These are phyloP conservation scores for Sarcoramphus papa DNA, from an alignment of 2,797 vertebrate species.

Conservation along the genomic window DNA sequence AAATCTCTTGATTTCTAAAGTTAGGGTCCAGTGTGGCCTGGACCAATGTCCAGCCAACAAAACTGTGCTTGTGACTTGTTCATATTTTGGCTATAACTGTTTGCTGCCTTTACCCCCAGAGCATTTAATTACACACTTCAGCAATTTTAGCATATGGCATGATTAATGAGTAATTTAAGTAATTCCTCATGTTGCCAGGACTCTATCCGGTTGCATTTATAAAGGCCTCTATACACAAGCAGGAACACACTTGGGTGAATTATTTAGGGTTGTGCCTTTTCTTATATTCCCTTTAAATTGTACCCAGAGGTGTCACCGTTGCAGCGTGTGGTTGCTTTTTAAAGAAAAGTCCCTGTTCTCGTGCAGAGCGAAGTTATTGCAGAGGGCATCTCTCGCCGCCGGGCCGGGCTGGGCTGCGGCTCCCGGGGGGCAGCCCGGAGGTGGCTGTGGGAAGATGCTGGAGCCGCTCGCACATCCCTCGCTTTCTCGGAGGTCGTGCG, in stretches of 20 bases:
- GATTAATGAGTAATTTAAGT: neutral
- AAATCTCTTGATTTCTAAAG: neutral
- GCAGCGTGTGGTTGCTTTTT: neutral
- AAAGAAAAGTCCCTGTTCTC: neutral
- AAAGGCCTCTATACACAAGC: neutral
- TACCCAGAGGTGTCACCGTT: neutral
- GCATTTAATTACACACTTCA: neutral
- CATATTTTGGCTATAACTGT: neutral
- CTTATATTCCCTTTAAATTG: neutral
- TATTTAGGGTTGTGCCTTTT: neutral
- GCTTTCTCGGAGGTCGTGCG: neutral
- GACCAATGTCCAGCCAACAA: neutral
- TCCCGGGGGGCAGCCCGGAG: neutral
- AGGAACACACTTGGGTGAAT: neutral
- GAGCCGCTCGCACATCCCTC: neutral
- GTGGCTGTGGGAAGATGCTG: conserved; percentile 19
- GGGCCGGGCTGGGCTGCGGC: neutral
- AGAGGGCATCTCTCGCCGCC: neutral
- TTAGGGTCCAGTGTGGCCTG: neutral
- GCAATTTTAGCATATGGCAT: neutral
- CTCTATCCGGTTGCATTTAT: neutral
- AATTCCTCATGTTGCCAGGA: neutral
- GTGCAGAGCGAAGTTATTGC: neutral
- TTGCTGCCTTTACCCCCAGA: neutral
- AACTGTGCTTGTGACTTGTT: neutral